Base-by-base conservation (phyloP, 37 sponge, comb jelly and placozoan genomes). In the Aplysina aerophoba region DNA sequence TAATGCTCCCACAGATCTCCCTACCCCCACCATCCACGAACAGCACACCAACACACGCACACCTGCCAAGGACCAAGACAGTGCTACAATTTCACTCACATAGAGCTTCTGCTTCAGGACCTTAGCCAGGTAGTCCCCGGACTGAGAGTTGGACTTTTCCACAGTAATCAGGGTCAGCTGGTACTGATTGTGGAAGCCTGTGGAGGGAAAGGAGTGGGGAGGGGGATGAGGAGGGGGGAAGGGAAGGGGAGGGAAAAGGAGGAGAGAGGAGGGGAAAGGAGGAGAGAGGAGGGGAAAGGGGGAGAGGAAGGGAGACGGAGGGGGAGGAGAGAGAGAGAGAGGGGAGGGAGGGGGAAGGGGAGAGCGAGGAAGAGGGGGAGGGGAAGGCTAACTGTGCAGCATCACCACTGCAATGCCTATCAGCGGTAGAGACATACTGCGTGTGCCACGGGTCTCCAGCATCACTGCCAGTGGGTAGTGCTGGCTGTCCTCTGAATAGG, bases 81-180 rank as follows among this genome's bases (percentile, higher is more conserved):
- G 50, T 44, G 50, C 50, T 44, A 8, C 50, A 3, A 44, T 3
- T 44, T 44, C 50, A 38, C 78, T 41, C 25, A 75, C 92, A 54
- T 55, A 65, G 41, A 93, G 59, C 60, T 87, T 87, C 86, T 93
- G 90, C 57, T 87, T 89, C 40, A 90, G 31, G 0, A 85, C 83
- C 55, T 93, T 90, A 0, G 89, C 24, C 35, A 72, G 33, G 60
- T 82, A 87, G 22, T 62, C 84, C 19, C 59, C 65, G 59, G 82
- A 64, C 20, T 59, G 16, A 27, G 33, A 36, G 58, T 60, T 81
- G 22, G 65, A 81, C 39, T 63, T 57, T n/a, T 81, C 78, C 39
- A 75, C 14, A 40, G 44, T 75, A 4, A 75, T 25, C 20, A 75
- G 24, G 39, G 53, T 75, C 50, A 75, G 44, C 1, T 75, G 78